These are phyloP conservation scores for Helicoverpa assulta DNA, from an alignment of 2,888 invertebrate genomes.

Conservation along the genomic window DNA sequence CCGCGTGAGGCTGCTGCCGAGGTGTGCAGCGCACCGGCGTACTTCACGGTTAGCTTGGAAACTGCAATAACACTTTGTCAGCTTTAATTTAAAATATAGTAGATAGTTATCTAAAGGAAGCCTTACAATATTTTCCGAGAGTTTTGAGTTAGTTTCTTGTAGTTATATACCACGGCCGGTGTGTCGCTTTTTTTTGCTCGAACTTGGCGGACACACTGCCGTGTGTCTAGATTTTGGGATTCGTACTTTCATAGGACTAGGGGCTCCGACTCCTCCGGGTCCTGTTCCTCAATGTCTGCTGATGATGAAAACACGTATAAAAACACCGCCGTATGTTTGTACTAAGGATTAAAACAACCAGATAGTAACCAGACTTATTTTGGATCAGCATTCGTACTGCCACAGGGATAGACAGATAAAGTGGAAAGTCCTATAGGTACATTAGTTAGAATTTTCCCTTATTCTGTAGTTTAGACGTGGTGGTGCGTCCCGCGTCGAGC, in stretches of 20 bases:
- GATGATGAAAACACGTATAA: too few relatives aligned
- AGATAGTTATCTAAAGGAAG: neutral
- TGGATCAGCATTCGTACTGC: neutral
- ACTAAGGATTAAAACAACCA: too few relatives aligned
- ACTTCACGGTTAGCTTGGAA: constrained; percentile 4
- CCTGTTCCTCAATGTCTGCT: too few relatives aligned
- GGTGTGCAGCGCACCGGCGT: constrained; percentile 16
- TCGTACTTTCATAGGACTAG: too few relatives aligned
- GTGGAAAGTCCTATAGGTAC: constrained; percentile 1
- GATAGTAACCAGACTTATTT: neutral
- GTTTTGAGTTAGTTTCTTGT: too few relatives aligned
- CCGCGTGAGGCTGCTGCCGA: constrained; percentile 8
- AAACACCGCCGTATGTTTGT: too few relatives aligned
- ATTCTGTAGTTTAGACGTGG: constrained; percentile 6
- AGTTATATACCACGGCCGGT: too few relatives aligned
- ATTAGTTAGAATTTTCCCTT: constrained; percentile 24
- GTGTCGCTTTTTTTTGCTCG: too few relatives aligned
- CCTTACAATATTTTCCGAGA: too few relatives aligned
- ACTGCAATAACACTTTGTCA: constrained; percentile 34
- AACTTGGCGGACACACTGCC: too few relatives aligned
- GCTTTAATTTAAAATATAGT: constrained; percentile 10
- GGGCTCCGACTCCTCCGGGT: too few relatives aligned
- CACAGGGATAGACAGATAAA: neutral
- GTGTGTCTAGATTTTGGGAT: too few relatives aligned
- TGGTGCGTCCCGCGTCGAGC: constrained; percentile 13